phyloP scores from a whole-genome alignment of 2,797 vertebrate species.

The Microctenopoma steveboyesi region DNA sequence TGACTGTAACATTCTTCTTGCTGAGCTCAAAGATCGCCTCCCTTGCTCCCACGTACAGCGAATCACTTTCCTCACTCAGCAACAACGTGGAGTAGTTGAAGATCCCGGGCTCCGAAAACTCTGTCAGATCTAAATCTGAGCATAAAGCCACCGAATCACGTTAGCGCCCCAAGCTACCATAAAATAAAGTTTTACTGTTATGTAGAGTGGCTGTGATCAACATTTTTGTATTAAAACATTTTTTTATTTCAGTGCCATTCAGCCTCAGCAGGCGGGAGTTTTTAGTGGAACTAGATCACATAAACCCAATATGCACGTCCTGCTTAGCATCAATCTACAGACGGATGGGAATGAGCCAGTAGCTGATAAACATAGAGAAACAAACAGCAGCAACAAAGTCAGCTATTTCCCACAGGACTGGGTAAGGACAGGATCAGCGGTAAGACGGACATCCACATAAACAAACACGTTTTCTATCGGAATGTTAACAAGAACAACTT shows the following conservation, averaged over 20 bases:
- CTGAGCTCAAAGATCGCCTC: constrained; percentile 93
- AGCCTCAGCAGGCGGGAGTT: background rate
- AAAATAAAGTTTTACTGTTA: background rate
- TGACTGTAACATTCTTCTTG: constrained; percentile 85
- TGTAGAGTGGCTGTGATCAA: background rate
- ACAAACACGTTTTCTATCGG: too few relatives aligned
- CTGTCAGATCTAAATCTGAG: constrained; percentile 88
- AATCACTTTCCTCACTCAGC: constrained; percentile 86
- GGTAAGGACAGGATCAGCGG: too few relatives aligned
- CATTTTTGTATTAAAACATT: too few relatives aligned
- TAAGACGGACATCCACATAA: too few relatives aligned
- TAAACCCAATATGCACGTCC: too few relatives aligned
- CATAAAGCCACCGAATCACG: constrained; percentile 1
- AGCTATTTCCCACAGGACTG: too few relatives aligned
- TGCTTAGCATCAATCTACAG: too few relatives aligned
- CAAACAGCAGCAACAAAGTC: too few relatives aligned
- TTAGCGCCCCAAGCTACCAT: background rate
- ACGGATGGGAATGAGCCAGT: too few relatives aligned
- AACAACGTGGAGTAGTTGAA: constrained; percentile 95
- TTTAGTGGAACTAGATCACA: too few relatives aligned
- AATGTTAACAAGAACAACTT: too few relatives aligned
- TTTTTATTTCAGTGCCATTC: background rate
- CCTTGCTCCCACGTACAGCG: constrained; percentile 92
- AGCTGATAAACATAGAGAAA: too few relatives aligned
- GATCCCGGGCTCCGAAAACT: constrained; percentile 89